Evolutionary conservation across 2,113 vertebrate genomes (phyloP).

Genomic region (Herpailurus yagouaroundi): DNA sequence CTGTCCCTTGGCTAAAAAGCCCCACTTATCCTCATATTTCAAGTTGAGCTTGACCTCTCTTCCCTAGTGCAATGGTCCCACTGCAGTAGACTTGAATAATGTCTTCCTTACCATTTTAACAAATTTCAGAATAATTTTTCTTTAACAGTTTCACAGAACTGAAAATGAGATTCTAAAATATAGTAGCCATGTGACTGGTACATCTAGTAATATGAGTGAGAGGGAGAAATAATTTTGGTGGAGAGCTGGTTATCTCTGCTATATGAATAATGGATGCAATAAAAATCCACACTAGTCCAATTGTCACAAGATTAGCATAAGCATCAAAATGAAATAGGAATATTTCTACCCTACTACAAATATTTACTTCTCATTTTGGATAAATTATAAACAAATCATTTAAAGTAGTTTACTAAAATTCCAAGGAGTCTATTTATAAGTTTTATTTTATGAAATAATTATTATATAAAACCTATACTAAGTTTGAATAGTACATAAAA

Average conservation of each 20-base stretch:
- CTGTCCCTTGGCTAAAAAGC: background rate
- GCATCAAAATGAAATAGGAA: background rate
- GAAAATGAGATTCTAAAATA: background rate
- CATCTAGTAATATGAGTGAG: background rate
- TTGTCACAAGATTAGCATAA: background rate
- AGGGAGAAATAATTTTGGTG: background rate
- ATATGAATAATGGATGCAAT: background rate
- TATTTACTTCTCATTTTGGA: background rate
- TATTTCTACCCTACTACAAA: background rate
- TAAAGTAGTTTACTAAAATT: background rate
- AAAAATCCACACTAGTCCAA: background rate
- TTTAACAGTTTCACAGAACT: background rate
- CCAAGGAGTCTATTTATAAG: background rate
- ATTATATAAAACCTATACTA: background rate
- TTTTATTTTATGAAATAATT: slow-evolving; percentile 4
- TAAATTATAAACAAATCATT: background rate
- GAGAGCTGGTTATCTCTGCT: background rate
- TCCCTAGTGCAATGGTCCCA: background rate
- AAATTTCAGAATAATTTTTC: background rate
- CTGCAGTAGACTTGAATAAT: background rate
- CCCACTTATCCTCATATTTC: background rate
- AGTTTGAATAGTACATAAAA: background rate
- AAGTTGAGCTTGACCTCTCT: too few relatives aligned
- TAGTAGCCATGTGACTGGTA: background rate
- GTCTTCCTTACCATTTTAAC: background rate